Percentiles rank a stretch among this genome's conserved stretches.
Conservation (phyloP, 1,140 invertebrate genomes). For the Oncopodura yosiiana region DNA sequence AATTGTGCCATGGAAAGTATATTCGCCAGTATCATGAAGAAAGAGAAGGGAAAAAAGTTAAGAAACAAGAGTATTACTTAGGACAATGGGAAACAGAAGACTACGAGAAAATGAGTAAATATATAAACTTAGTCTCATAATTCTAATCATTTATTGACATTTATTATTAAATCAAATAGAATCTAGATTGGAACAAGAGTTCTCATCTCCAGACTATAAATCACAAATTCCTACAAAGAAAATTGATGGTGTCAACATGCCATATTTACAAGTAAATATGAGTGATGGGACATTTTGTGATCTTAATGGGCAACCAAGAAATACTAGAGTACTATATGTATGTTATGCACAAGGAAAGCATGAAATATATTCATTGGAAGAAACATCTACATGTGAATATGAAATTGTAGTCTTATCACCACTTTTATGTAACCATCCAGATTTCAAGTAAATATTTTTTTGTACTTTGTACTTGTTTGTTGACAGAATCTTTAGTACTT, state of each 20-base stretch:
- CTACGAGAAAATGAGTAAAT: conserved; percentile 42
- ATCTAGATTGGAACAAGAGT: conserved; percentile 25
- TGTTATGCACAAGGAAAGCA: conserved; percentile 77
- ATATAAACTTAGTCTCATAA: conserved; percentile 4
- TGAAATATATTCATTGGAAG: conserved; percentile 85
- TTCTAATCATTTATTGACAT: background rate
- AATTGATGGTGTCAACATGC: conserved; percentile 74
- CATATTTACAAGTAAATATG: conserved; percentile 64
- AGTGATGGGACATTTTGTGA: conserved; percentile 75
- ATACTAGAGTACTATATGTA: conserved; percentile 64
- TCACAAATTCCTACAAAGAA: conserved; percentile 50
- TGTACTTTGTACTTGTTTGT: background rate
- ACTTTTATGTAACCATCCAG: conserved; percentile 74
- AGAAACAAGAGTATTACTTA: conserved; percentile 69
- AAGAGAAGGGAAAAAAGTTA: conserved; percentile 70
- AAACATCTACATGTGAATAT: conserved; percentile 88
- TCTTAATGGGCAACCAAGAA: conserved; percentile 67
- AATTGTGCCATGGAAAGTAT: conserved; percentile 83
- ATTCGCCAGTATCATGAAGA: conserved; percentile 92
- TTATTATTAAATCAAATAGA: conserved; percentile 12
- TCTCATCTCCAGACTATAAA: conserved; percentile 25
- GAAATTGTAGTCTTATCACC: conserved; percentile 78
- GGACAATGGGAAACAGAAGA: conserved; percentile 57
- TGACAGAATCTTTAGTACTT: background rate
- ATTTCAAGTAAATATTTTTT: conserved; percentile 66